phyloP scores from a whole-genome alignment of 1,140 invertebrate genomes.

The Eciton burchellii region DNA sequence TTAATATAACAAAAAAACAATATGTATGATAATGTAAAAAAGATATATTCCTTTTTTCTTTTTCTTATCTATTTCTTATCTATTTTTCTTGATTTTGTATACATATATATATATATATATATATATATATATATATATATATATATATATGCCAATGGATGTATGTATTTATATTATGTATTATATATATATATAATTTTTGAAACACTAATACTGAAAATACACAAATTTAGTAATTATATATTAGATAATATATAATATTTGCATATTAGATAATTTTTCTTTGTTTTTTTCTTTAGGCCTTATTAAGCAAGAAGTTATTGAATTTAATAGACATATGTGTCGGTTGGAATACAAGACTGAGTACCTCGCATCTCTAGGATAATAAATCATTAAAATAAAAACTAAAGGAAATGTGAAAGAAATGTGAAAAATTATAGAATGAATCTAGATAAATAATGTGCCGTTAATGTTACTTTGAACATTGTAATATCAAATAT shows the following conservation, averaged over 20 bases:
- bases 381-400: slow-evolving; percentile 60
- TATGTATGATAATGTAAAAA: not conserved
- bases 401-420: slow-evolving; percentile 47
- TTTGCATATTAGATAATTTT: slow-evolving; percentile 28
- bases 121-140: too few relatives aligned
- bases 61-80: too few relatives aligned
- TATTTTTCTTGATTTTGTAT: too few relatives aligned
- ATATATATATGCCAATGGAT: too few relatives aligned
- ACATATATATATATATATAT: too few relatives aligned
- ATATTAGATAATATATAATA: slow-evolving; percentile 36
- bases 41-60: not conserved
- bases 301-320: slow-evolving; percentile 58
- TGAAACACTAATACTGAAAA: not conserved
- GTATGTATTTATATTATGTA: too few relatives aligned
- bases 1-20: too few relatives aligned
- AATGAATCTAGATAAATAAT: slow-evolving; percentile 65
- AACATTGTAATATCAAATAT: slow-evolving; percentile 68
- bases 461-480: slow-evolving; percentile 73
- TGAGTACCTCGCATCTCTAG: slow-evolving; percentile 76
- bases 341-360: slow-evolving; percentile 77
- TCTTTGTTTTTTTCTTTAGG: slow-evolving; percentile 28
- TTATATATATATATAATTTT: not conserved
- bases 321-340: slow-evolving; percentile 40
- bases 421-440: slow-evolving; percentile 41
- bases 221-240: not conserved